Evolutionary conservation across 2,888 invertebrate genomes (phyloP).

Genomic region (Prosapia bicincta): DNA sequence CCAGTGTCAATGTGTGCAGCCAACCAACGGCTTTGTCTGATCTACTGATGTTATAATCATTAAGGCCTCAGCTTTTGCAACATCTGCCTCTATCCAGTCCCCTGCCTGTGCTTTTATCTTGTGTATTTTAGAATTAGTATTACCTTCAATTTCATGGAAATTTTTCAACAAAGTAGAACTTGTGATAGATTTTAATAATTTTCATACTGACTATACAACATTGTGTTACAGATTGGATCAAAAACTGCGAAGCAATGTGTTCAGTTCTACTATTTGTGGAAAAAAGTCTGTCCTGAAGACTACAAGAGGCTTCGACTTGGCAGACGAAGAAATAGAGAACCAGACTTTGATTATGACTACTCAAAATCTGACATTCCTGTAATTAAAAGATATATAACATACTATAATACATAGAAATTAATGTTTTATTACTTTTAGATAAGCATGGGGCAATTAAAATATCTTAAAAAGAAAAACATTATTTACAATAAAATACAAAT

Average conservation of each 20-base stretch:
- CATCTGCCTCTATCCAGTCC: no score
- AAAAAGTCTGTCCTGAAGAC: constrained; percentile 90
- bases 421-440: no score
- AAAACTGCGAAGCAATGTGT: constrained; percentile 92
- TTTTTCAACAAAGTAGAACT: constrained; percentile 4
- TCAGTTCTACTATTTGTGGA: constrained; percentile 99
- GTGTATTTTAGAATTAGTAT: not conserved
- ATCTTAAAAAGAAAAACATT: no score
- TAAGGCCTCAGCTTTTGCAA: no score
- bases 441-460: no score
- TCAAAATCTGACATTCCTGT: constrained; percentile 37
- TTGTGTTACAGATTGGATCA: constrained; percentile 65
- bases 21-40: no score
- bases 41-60: no score
- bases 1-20: no score
- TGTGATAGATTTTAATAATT: not conserved
- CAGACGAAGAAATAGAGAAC: constrained; percentile 35
- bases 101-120: no score
- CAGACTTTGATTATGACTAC: constrained; percentile 33
- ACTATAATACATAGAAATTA: no score
- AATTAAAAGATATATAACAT: no score
- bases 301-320: constrained; percentile 59
- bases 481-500: no score
- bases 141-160: constrained; percentile 2
- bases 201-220: not conserved